Conservation (phyloP, 2,888 invertebrate species). For the Acrobasis suavella region DNA sequence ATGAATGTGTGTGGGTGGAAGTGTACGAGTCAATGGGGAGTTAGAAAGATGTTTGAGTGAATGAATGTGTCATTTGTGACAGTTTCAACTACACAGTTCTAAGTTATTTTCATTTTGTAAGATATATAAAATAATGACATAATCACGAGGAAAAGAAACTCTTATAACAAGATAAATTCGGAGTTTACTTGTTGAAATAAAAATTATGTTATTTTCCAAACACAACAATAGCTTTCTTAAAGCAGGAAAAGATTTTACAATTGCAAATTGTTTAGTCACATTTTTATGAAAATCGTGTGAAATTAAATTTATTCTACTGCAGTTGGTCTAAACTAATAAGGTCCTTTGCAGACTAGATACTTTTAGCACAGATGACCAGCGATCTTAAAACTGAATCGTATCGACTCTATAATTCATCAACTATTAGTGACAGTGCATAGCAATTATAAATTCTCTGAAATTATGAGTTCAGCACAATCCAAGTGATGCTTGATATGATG, state of each 20-base stretch:
- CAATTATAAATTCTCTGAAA: too few species aligned
- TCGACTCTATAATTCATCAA: too few species aligned
- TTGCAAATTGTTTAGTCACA: neutral
- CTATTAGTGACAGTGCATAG: too few species aligned
- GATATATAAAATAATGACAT: too few species aligned
- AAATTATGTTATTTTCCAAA: neutral
- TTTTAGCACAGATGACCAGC: neutral
- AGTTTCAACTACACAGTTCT: neutral
- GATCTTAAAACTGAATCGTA: neutral
- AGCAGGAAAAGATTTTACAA: constrained; percentile 1
- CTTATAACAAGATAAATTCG: neutral
- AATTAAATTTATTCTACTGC: neutral
- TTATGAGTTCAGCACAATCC: too few species aligned
- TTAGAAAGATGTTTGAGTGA: too few species aligned
- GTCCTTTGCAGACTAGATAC: neutral
- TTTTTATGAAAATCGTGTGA: neutral
- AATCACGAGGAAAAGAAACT: too few species aligned
- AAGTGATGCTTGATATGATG: too few species aligned
- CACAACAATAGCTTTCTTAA: neutral
- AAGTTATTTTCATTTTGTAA: neutral
- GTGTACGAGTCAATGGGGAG: too few species aligned
- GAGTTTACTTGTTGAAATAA: neutral
- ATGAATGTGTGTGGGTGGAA: too few species aligned
- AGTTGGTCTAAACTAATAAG: neutral
- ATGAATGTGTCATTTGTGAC: too few species aligned